These are phyloP conservation scores for Rhynchonycteris naso DNA, from an alignment of 2,797 vertebrate genomes.

Conservation along the genomic window DNA sequence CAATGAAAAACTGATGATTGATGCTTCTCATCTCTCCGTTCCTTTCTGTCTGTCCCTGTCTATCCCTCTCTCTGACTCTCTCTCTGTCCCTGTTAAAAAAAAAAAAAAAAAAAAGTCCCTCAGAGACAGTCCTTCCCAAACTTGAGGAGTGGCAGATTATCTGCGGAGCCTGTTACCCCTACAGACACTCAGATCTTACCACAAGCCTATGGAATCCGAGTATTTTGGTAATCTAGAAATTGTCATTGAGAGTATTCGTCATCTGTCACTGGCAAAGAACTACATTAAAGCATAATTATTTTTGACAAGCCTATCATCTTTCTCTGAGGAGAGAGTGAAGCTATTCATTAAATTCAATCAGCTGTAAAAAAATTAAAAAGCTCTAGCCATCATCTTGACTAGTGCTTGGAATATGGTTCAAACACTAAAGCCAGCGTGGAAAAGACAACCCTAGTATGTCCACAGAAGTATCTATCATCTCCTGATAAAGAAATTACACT, in stretches of 20 bases:
- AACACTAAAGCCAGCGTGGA: neutral
- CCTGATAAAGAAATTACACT: neutral
- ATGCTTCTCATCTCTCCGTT: too few species aligned
- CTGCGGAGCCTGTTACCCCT: neutral
- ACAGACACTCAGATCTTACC: neutral
- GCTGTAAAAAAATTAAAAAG: conserved; percentile 37
- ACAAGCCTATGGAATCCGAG: neutral
- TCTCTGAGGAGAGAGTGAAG: conserved; percentile 30
- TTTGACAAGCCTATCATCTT: conserved; percentile 56
- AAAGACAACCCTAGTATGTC: neutral
- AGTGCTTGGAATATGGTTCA: neutral
- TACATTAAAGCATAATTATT: conserved; percentile 55
- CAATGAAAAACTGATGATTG: too few species aligned
- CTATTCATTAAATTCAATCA: conserved; percentile 51
- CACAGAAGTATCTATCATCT: neutral
- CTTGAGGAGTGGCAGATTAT: neutral
- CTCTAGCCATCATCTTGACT: neutral
- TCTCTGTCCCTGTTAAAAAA: too few species aligned
- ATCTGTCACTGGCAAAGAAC: neutral
- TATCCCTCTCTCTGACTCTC: too few species aligned
- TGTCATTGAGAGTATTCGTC: neutral
- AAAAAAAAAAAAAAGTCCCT: too few species aligned
- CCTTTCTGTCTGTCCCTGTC: too few species aligned
- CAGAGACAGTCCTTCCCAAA: neutral
- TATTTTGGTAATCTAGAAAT: conserved; percentile 26